A percentile compares a stretch with the other conserved stretches of the same genome.
These are phyloP conservation scores for Syngnathus floridae DNA, from an alignment of 2,113 vertebrate species.

Conservation along the genomic window DNA sequence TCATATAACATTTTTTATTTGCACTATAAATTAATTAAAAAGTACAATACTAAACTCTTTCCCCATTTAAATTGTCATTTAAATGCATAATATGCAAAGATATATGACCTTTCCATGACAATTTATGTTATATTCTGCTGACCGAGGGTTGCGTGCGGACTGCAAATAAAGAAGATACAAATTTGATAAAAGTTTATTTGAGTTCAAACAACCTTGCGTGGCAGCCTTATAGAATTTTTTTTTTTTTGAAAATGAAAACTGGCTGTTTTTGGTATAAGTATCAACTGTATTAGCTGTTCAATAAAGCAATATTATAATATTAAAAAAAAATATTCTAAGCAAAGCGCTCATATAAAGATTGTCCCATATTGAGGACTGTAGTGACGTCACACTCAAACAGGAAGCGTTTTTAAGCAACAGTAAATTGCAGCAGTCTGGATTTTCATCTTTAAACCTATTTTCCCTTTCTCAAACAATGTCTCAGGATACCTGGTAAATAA, in stretches of 20 bases:
- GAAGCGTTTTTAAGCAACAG: constrained; percentile 21
- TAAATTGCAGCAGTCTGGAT: constrained; percentile 14
- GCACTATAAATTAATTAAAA: not conserved
- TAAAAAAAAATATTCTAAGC: too few relatives aligned
- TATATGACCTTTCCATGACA: not conserved
- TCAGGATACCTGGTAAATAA: constrained; percentile 68
- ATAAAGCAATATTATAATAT: too few relatives aligned
- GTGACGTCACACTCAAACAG: constrained; percentile 63
- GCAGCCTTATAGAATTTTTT: too few relatives aligned
- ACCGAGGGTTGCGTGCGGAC: too few relatives aligned
- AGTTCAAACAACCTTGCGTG: too few relatives aligned
- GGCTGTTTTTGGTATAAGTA: too few relatives aligned
- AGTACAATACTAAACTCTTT: not conserved
- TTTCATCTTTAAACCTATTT: constrained; percentile 4
- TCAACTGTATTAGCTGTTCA: too few relatives aligned
- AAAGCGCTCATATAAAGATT: not conserved
- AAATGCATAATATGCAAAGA: too few relatives aligned
- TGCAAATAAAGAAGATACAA: too few relatives aligned
- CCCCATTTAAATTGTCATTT: too few relatives aligned
- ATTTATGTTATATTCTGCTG: not conserved
- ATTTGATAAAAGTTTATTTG: too few relatives aligned
- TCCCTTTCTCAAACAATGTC: constrained; percentile 50
- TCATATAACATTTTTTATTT: not conserved
- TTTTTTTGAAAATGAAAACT: too few relatives aligned
- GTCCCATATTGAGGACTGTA: constrained; percentile 29